Base-by-base conservation (phyloP, 2,797 vertebrate species). In the Brachyrhaphis roseni region DNA sequence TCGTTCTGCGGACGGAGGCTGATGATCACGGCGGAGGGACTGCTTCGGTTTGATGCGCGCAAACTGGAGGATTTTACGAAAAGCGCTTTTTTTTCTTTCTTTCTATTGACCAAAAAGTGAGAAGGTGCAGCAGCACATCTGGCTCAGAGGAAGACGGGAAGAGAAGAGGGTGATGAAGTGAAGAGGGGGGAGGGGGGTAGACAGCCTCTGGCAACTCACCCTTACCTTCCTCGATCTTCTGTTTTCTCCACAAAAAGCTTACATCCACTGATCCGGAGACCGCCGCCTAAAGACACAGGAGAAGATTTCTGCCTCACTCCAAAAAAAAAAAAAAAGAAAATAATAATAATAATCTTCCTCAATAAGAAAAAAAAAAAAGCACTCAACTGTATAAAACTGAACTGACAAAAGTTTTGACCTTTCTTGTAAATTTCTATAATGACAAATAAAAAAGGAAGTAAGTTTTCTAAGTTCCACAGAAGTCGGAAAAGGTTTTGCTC, bases 121-220 rank as follows among this genome's bases (percentile, higher is more conserved):
- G 87, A 87, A 87, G 88, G 70, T 89, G 85, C 70, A 90, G 87
- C 90, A 74, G 79, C 92, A 95, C 94, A 94, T 95, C 95, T 94
- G 95, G 95, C 94, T 86, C 87, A 83, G 76, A 80, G 84, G 80
- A 80, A 90, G 92, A 89, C 92, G 83, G 85, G 94, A 93, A 80
- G 87, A 83, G 79, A 41, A 80, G 23, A 92, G 83, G 88, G 84
- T 80, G 57, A 87, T 81, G 84, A 10, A 23, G 47, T 31, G 31
- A 47, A 4, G 71, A 28, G 41, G 26, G 10, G 64, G 64, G 18
- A 0, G 3, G 26, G 41, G 64, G 2, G 7, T 8, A 5, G 11
- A 20, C 78, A 85, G 86, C 82, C 64, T 89, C 87, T 90, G 91
- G 93, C 93, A 94, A 96, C 96, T 97, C 96, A 97, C 96, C 96